Percentiles rank a stretch among this genome's conserved stretches.
Conservation (phyloP, 2,797 vertebrate genomes). For the Lutjanus campechanus region DNA sequence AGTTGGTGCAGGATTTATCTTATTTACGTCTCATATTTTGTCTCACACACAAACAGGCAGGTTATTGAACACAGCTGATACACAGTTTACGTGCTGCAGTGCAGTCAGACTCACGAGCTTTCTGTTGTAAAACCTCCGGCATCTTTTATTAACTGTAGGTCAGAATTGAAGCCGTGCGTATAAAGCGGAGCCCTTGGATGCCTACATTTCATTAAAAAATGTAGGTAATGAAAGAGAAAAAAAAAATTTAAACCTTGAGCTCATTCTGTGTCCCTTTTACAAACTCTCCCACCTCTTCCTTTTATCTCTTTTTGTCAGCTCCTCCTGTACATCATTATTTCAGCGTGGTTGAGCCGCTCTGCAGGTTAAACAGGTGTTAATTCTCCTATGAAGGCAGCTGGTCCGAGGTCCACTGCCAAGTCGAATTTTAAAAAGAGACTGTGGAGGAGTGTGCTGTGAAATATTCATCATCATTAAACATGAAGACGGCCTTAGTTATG, state of each 20-base stretch:
- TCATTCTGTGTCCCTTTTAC: not conserved
- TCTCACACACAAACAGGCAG: not conserved
- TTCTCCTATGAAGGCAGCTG: conserved; percentile 36
- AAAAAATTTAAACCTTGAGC: conserved; percentile 3
- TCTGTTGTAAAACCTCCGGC: not conserved
- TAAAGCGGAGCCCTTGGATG: conserved; percentile 4
- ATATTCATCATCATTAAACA: conserved; percentile 85
- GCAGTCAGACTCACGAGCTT: not conserved
- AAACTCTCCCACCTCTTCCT: not conserved
- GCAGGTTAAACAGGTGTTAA: conserved; percentile 61
- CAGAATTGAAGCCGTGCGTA: not conserved
- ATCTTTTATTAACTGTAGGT: not conserved
- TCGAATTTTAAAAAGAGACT: conserved; percentile 71
- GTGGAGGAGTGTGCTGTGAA: conserved; percentile 70
- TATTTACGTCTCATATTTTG: too few species aligned
- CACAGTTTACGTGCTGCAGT: too few species aligned
- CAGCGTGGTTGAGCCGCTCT: not conserved
- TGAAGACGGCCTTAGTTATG: conserved; percentile 74
- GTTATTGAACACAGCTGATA: not conserved
- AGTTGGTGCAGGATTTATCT: too few species aligned
- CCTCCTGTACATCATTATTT: conserved; percentile 25
- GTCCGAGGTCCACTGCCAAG: conserved; percentile 66
- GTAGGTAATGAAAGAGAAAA: conserved; percentile 3
- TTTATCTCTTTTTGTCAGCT: not conserved
- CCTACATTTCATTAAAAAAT: not conserved